Evolutionary conservation across 2,888 invertebrate species (phyloP).

Genomic region (Trachelus stipa): DNA sequence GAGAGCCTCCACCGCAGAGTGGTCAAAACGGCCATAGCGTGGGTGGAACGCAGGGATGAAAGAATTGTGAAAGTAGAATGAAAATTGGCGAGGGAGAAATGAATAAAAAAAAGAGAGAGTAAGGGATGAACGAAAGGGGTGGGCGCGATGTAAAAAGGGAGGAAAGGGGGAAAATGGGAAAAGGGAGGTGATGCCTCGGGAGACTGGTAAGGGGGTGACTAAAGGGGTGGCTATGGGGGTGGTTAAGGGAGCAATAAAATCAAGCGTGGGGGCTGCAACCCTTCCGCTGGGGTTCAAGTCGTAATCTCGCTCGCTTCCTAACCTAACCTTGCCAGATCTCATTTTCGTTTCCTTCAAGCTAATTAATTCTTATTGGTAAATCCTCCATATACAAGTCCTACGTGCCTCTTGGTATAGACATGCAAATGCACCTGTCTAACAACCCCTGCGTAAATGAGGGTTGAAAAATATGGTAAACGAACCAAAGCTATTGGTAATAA

Average conservation of each 20-base stretch:
- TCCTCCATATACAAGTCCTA: constrained; percentile 14
- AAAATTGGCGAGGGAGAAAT: constrained; percentile 17
- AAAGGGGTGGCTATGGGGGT: constrained; percentile 17
- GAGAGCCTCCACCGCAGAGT: constrained; percentile 22
- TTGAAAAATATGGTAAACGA: neutral
- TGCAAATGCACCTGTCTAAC: neutral
- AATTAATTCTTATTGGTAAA: constrained; percentile 55
- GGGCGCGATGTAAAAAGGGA: neutral
- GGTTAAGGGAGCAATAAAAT: constrained; percentile 57
- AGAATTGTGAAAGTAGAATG: constrained; percentile 24
- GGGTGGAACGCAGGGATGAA: neutral
- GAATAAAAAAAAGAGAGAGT: constrained; percentile 23
- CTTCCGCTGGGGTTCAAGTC: constrained; percentile 52
- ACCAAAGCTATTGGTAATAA: neutral
- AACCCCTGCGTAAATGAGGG: neutral
- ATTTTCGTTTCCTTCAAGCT: constrained; percentile 54
- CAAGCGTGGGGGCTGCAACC: constrained; percentile 58
- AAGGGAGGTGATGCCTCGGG: constrained; percentile 10
- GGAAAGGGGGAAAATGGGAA: constrained; percentile 13
- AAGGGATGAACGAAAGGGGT: constrained; percentile 24
- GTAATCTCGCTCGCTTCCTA: constrained; percentile 51
- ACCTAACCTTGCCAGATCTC: constrained; percentile 47
- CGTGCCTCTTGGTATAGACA: neutral
- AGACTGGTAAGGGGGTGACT: constrained; percentile 23
- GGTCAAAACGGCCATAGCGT: neutral